Conservation (phyloP, 2,797 vertebrate genomes). For the Austrolebias charrua region DNA sequence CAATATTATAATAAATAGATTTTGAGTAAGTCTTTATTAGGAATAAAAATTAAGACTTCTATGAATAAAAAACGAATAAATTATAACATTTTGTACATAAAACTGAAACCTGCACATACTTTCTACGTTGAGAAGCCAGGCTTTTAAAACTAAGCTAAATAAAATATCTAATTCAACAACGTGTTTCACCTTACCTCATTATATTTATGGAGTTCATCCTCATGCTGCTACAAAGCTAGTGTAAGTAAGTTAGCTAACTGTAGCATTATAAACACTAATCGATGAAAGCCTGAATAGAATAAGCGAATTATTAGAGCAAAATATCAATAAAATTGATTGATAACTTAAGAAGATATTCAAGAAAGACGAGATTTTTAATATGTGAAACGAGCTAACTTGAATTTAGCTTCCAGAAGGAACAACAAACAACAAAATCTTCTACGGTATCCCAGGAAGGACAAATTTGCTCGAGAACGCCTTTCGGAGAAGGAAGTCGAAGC, state of each 20-base stretch:
- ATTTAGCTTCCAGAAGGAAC: constrained; percentile 48
- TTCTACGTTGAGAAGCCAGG: neutral
- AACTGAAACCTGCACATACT: neutral
- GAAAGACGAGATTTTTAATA: neutral
- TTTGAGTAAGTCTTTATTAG: neutral
- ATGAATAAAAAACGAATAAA: neutral
- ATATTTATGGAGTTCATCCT: constrained; percentile 47
- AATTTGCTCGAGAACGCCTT: neutral
- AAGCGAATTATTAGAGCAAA: neutral
- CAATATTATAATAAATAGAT: neutral
- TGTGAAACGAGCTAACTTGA: constrained; percentile 46
- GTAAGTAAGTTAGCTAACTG: constrained; percentile 45
- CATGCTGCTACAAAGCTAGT: constrained; percentile 54
- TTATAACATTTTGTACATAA: neutral
- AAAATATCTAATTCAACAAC: neutral
- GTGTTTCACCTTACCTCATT: constrained; percentile 64
- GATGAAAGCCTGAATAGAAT: neutral
- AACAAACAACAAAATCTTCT: constrained; percentile 65
- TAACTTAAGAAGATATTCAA: neutral
- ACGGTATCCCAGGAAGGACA: constrained; percentile 49
- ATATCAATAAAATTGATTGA: neutral
- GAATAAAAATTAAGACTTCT: neutral
- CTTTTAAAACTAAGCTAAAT: neutral
- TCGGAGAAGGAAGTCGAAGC: constrained; percentile 32
- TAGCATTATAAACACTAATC: constrained; percentile 32